Evolutionary conservation across 2,888 invertebrate species (phyloP), one percentile per base, ranked within the genome.

Genomic region (Orthosia incerta): DNA sequence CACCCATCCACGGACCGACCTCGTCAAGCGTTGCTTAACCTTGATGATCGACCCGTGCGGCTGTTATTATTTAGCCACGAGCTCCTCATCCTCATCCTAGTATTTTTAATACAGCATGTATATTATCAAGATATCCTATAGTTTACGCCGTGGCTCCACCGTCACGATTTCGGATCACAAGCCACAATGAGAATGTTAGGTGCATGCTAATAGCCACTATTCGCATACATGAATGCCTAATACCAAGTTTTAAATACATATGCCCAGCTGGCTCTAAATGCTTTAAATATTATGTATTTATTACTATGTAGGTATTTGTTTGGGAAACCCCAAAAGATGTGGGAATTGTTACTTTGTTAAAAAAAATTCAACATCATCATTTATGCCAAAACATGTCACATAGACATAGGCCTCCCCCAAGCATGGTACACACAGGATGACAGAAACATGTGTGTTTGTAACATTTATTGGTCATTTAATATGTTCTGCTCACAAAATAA

Each of bases 91-190:
- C 13, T 18, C 16, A 74, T 63, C 51, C 20, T 20, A n/a, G 4
- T 26, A 60, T 16, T 16, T n/a, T 46, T 64, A 48, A 53, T 53
- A 61, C 0, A 53, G 18, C 26, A 31, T 11, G 55, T 53, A 20
- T 60, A 56, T 70, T 69, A 73, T 51, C 26, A 74, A 75, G 60
- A 39, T 63, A 82, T 73, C 80, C 71, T 81, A 53, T 86, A 70
- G 31, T 85, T 90, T 92, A 86, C 60, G 80, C 91, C 87, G 79
- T 79, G 66, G 72, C 63, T 74, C 79, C 82, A 83, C 77, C 88
- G 93, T 94, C 95, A 95, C 95, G 95, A 95, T 93, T 94, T 92
- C 89, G 92, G 91, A 94, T 92, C 94, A 93, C 92, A 93, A 91
- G 90, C 92, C 90, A 92, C 95, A 93, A 93, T 92, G 89, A 91